Evolutionary conservation across 2,888 invertebrate genomes (phyloP).

Genomic region (Pammene fasciana): DNA sequence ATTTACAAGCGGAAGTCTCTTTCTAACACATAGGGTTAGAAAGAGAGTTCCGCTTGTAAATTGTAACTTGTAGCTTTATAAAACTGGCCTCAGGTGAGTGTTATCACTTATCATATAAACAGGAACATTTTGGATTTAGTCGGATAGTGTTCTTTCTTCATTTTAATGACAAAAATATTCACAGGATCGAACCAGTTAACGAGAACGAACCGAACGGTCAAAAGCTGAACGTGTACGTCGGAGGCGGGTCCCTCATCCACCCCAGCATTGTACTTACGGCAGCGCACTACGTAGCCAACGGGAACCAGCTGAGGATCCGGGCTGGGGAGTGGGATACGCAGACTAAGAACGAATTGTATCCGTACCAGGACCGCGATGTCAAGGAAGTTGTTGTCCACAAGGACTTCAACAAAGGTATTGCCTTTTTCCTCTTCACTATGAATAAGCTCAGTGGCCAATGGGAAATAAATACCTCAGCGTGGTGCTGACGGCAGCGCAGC

Average conservation of each 20-base stretch:
- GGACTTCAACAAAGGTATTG: slow-evolving; percentile 54
- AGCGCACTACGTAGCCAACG: slow-evolving; percentile 87
- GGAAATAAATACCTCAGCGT: too few species aligned
- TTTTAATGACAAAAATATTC: background rate
- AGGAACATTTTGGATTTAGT: too few species aligned
- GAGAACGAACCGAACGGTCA: slow-evolving; percentile 59
- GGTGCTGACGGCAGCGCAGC: slow-evolving; percentile 4
- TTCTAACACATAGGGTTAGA: too few species aligned
- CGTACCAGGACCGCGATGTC: slow-evolving; percentile 85
- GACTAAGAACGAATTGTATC: slow-evolving; percentile 83
- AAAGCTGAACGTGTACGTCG: slow-evolving; percentile 85
- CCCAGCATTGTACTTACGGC: slow-evolving; percentile 87
- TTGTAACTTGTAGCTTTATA: too few species aligned
- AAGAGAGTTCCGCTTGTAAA: too few species aligned
- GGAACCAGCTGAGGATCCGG: slow-evolving; percentile 67
- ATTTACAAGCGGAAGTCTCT: too few species aligned
- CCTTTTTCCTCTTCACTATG: background rate
- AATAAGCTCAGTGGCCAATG: too few species aligned
- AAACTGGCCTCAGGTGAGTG: too few species aligned
- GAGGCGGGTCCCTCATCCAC: slow-evolving; percentile 92
- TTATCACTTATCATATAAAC: too few species aligned
- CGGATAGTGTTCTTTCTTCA: background rate
- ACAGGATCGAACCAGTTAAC: slow-evolving; percentile 66
- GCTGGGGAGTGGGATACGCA: slow-evolving; percentile 90
- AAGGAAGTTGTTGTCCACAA: slow-evolving; percentile 80